Base-by-base conservation (phyloP, 2,888 invertebrate genomes). In the Venustoraphidia nigricollis region DNA sequence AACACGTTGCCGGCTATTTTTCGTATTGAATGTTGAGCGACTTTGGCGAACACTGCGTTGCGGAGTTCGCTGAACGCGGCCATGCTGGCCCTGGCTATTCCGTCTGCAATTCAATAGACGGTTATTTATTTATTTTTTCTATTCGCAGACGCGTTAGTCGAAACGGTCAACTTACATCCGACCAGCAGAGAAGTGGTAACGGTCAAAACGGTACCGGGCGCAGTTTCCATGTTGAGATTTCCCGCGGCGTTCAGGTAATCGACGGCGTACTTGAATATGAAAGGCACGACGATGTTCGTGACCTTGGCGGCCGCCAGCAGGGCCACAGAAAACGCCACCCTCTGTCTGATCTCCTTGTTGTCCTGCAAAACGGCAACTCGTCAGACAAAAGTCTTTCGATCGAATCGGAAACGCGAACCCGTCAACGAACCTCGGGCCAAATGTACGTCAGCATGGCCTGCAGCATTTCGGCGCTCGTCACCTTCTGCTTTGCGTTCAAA, bases 31-130 rank as follows among this genome's bases (percentile, higher is more conserved):
- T 91, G 87, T 63, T 98, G 97, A 0, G 98, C 95, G 8, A 99
- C 98, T 64, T 81, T 85, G 2, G 95, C 95, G 70, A 98, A 98
- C 42, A 98, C 93, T 1, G 97, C 97, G 71, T 97, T 98, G 36
- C 97, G 72, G 13, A 98, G 66, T 71, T 99, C 98, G 69, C 95
- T 97, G 66, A 97, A 92, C 17, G 86, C 87, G 0, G 93, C 83
- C 2, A 96, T 83, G 44, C 91, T 83, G 3, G 85, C 85, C 55
- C 97, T 77, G 1, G 96, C 95, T 51, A 91, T 69, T 50, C 97
- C 98, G 75, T 98, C 97, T 97, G 64, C 8, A 68, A 51, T 27
- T 27, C 27, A 27, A 27, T 27, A 3, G 6, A 27, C 5, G 6
- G 27, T 27, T 27, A 6, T 27, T 27, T 27, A 6, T 27, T 38